Percentiles rank a stretch among this genome's conserved stretches.
Evolutionary conservation across 1,140 invertebrate species (phyloP).

Genomic region (Drosophila cardini): DNA sequence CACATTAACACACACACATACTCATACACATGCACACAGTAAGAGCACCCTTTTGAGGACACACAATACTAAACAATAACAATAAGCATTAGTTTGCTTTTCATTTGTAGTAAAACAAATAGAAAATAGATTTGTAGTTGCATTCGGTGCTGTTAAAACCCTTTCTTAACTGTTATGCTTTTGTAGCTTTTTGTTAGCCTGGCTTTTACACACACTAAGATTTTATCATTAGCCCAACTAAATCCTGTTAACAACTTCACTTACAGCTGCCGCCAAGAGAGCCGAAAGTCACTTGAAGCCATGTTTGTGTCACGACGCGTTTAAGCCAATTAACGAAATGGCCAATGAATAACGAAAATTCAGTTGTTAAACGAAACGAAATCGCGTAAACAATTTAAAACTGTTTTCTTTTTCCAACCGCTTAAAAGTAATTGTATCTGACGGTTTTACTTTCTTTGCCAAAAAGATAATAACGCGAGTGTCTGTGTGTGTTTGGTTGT

Average conservation of each 20-base stretch:
- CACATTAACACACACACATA: conserved; percentile 43
- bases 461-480: neutral
- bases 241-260: conserved; percentile 16
- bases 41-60: conserved; percentile 46
- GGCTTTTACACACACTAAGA: conserved; percentile 10
- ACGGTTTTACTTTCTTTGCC: neutral
- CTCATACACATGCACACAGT: neutral
- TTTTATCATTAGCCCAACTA: conserved; percentile 9
- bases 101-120: conserved; percentile 48
- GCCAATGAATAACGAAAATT: conserved; percentile 27
- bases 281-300: conserved; percentile 5
- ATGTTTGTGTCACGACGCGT: conserved; percentile 11
- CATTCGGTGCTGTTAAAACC: conserved; percentile 34
- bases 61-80: conserved; percentile 48
- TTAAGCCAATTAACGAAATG: conserved; percentile 22
- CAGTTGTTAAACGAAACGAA: conserved; percentile 8
- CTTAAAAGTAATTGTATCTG: conserved; percentile 8
- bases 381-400: conserved; percentile 11
- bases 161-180: conserved; percentile 9
- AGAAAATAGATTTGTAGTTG: conserved; percentile 53
- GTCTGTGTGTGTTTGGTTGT: neutral
- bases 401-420: conserved; percentile 1
- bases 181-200: conserved; percentile 7
- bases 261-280: conserved; percentile 29
- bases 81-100: conserved; percentile 30